phyloP scores from a whole-genome alignment of 2,888 invertebrate genomes.

The Nyleta sp. region DNA sequence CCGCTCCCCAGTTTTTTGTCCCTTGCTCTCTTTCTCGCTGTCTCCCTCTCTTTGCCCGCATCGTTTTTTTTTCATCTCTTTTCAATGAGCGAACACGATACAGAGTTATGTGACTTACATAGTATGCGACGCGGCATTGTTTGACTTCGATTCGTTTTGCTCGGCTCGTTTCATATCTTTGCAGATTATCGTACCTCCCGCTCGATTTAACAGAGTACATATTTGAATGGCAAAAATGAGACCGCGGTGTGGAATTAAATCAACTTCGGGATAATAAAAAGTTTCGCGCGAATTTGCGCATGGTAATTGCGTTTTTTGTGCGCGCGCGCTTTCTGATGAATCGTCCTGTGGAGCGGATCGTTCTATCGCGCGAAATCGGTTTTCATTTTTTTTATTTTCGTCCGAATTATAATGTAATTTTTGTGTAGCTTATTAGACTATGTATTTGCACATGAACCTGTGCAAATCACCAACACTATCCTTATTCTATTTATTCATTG shows the following conservation, averaged over 20 bases:
- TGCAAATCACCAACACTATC: too few species aligned
- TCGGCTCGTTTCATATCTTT: slow-evolving; percentile 56
- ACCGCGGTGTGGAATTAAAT: slow-evolving; percentile 48
- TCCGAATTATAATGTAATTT: not conserved
- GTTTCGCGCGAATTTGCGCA: slow-evolving; percentile 33
- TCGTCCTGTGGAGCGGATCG: slow-evolving; percentile 3
- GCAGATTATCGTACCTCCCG: slow-evolving; percentile 60
- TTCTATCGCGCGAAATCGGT: not conserved
- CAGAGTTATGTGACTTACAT: slow-evolving; percentile 55
- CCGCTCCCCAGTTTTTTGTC: slow-evolving; percentile 59
- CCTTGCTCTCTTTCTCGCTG: slow-evolving; percentile 27
- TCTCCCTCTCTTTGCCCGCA: slow-evolving; percentile 27
- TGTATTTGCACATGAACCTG: too few species aligned
- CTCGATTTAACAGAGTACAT: slow-evolving; percentile 62
- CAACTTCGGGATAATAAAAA: slow-evolving; percentile 37
- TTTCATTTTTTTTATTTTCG: not conserved
- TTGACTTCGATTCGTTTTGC: slow-evolving; percentile 61
- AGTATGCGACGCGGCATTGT: slow-evolving; percentile 57
- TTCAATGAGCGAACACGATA: slow-evolving; percentile 45
- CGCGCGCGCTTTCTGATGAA: slow-evolving; percentile 25
- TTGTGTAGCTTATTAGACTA: not conserved
- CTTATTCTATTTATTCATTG: too few species aligned
- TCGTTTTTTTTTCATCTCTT: slow-evolving; percentile 17
- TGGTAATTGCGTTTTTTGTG: slow-evolving; percentile 47
- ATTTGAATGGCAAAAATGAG: slow-evolving; percentile 55